phyloP scores from a whole-genome alignment of 1,140 invertebrate species.

The Druon quercuslanigerum region DNA sequence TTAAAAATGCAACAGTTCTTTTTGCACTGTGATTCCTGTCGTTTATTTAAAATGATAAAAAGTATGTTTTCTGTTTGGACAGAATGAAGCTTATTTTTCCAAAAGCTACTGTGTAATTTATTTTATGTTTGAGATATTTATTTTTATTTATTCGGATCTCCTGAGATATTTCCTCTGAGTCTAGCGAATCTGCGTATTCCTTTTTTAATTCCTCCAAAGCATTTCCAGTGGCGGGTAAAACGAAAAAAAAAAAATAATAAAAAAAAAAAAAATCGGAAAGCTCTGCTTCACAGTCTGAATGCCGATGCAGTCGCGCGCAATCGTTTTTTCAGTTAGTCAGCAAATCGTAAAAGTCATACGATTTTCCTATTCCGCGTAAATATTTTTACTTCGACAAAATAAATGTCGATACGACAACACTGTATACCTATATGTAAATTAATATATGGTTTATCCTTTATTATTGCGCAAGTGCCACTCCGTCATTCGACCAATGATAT shows the following conservation, averaged over 20 bases:
- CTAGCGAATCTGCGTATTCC: slow-evolving; percentile 3
- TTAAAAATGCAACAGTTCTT: too few relatives aligned
- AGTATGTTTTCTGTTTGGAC: too few relatives aligned
- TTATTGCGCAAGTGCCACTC: slow-evolving; percentile 45
- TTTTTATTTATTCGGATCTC: not conserved
- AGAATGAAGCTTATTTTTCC: too few relatives aligned
- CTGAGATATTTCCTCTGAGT: slow-evolving; percentile 4
- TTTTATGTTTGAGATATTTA: slow-evolving; percentile 9
- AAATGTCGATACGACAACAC: slow-evolving; percentile 34
- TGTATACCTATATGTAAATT: slow-evolving; percentile 38
- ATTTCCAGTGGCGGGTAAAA: not conserved
- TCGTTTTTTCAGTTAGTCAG: slow-evolving; percentile 44
- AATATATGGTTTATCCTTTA: slow-evolving; percentile 50
- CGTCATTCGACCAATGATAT: slow-evolving; percentile 48
- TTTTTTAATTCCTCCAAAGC: not conserved
- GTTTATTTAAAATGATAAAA: too few relatives aligned
- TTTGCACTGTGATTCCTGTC: too few relatives aligned
- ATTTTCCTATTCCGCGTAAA: slow-evolving; percentile 41
- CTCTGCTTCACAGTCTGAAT: not conserved
- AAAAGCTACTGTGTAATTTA: too few relatives aligned
- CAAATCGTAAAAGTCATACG: slow-evolving; percentile 41
- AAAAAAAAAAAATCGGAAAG: not conserved
- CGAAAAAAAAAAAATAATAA: not conserved
- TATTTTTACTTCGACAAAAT: slow-evolving; percentile 27
- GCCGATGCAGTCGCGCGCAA: slow-evolving; percentile 36